Conservation (phyloP, 1,140 invertebrate genomes). For the Zeugodacus cucurbitae region DNA sequence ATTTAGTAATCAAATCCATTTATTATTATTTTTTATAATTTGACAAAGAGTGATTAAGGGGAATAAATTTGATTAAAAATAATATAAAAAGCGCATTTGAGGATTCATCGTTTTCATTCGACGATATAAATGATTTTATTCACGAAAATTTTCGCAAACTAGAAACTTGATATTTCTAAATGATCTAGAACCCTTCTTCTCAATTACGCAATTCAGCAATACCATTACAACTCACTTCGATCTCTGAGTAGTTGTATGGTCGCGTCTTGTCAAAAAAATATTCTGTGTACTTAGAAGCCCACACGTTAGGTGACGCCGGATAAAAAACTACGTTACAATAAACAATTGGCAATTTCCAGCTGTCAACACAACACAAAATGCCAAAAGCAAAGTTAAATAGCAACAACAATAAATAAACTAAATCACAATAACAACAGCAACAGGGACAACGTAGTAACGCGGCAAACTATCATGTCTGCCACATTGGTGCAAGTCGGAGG, state of each 20-base stretch:
- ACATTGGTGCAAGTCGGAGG: background rate
- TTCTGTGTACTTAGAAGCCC: background rate
- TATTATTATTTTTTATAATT: no score
- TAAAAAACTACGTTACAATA: background rate
- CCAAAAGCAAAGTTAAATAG: no score
- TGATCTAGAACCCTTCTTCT: no score
- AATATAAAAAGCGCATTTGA: no score
- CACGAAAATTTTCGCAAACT: no score
- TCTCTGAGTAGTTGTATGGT: background rate
- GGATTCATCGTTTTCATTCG: no score
- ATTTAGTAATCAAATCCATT: no score
- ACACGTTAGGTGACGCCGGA: background rate
- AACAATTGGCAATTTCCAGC: constrained; percentile 23
- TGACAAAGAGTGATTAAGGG: no score
- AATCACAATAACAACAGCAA: background rate
- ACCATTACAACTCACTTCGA: background rate
- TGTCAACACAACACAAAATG: background rate
- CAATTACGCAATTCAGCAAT: background rate
- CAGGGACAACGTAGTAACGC: background rate
- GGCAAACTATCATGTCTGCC: background rate
- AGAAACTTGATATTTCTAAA: no score
- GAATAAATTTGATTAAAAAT: no score
- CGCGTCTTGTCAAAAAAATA: background rate
- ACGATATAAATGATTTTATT: no score
- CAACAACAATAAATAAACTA: background rate